Evolutionary conservation across 2,113 vertebrate species (phyloP).

Genomic region (Boleophthalmus pectinirostris): DNA sequence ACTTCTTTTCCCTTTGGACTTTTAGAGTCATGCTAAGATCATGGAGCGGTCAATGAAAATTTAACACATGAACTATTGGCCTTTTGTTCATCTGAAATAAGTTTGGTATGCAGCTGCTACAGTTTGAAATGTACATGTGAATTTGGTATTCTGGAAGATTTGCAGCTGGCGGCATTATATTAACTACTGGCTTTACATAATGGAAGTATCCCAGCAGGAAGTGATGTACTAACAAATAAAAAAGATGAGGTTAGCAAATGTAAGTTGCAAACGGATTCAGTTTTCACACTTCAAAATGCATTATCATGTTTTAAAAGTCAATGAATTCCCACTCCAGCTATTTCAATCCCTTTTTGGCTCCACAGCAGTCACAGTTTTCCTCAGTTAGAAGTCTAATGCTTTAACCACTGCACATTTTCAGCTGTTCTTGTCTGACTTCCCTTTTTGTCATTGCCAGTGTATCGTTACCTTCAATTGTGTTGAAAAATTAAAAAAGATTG

Average conservation of each 20-base stretch:
- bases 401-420: constrained; percentile 7
- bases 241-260: neutral
- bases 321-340: neutral
- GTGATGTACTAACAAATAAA: neutral
- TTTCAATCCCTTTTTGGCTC: neutral
- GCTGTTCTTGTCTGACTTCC: constrained; percentile 12
- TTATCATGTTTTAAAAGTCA: neutral
- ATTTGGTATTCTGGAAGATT: neutral
- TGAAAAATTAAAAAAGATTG: neutral
- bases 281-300: neutral
- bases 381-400: constrained; percentile 10
- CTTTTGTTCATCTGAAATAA: constrained; percentile 12
- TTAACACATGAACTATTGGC: constrained; percentile 17
- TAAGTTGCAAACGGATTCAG: neutral
- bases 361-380: constrained; percentile 8
- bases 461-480: constrained; percentile 8
- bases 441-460: constrained; percentile 6
- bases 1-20: constrained; percentile 9
- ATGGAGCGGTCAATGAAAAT: constrained; percentile 22
- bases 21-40: neutral
- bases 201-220: neutral
- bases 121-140: neutral
- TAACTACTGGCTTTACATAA: neutral
- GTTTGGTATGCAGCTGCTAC: neutral
- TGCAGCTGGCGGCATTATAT: neutral